Percentiles rank a stretch among this genome's conserved stretches.
These are phyloP conservation scores for Rhinella marina DNA, from an alignment of 2,797 vertebrate species.

Conservation along the genomic window DNA sequence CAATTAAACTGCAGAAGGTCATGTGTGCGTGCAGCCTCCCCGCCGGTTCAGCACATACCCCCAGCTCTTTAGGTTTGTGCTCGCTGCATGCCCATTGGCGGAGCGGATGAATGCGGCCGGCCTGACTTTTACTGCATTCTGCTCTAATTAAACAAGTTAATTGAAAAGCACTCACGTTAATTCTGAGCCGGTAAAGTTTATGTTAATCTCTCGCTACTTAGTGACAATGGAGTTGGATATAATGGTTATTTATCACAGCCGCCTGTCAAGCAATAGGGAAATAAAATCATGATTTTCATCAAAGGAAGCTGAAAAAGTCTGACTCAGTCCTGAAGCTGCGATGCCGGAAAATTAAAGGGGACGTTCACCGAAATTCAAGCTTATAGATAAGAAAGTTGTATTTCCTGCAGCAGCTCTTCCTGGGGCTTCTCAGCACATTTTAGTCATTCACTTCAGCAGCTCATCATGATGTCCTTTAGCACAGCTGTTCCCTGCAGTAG, in stretches of 20 bases:
- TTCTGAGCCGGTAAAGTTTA: conserved; percentile 24
- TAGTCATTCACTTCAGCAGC: no score
- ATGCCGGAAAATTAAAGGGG: background rate
- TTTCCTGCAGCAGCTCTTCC: background rate
- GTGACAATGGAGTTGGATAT: conserved; percentile 12
- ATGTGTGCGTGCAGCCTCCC: background rate
- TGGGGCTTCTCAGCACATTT: background rate
- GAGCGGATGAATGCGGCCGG: background rate
- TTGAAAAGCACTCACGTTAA: conserved; percentile 38
- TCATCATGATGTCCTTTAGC: background rate
- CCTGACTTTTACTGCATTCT: conserved; percentile 19
- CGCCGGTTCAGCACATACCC: background rate
- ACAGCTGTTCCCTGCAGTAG: background rate
- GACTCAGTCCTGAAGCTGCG: background rate
- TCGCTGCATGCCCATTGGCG: background rate
- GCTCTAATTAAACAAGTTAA: conserved; percentile 39
- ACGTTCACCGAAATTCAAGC: background rate
- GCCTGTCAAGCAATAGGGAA: background rate
- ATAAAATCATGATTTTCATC: background rate
- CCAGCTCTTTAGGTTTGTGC: conserved; percentile 14
- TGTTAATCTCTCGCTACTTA: conserved; percentile 37
- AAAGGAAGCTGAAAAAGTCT: background rate
- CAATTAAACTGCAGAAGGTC: background rate
- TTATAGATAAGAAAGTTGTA: background rate
- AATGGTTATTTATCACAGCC: conserved; percentile 25